Evolutionary conservation across 2,797 vertebrate species (phyloP), one percentile per base, ranked within the genome.

Genomic region (Delichon dasypus): DNA sequence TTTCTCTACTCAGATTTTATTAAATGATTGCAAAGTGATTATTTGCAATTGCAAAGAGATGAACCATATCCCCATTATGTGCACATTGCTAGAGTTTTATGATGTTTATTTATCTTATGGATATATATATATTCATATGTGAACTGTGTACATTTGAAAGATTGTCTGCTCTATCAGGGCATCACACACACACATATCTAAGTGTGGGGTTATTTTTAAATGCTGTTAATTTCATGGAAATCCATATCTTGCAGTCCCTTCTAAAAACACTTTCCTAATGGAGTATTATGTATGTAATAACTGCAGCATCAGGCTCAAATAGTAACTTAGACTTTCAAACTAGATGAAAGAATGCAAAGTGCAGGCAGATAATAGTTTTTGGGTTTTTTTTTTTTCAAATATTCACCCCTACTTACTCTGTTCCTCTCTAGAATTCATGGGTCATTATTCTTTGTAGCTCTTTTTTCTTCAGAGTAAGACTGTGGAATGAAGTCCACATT

Each of bases 371-470:
- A 78, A 80, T 22, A 60, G 19, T 4, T 38, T 38, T 38, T 38
- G 2, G 2, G 21, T 12, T 55, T 57, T n/a, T n/a, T n/a, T n/a
- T 88, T 87, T 68, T 10, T 0, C 42, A 51, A 65, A 16, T 94
- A 94, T 88, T 91, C 94, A 91, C 48, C 67, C 85, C 34, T 74
- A 85, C 74, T 90, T 75, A 68, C 60, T 51, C 42, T 23, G 36
- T 45, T 53, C 61, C 53, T 83, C 75, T 93, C 65, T 61, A 60
- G 90, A 95, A 90, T 92, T 96, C 96, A 97, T 83, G 96, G 93
- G 72, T 91, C 96, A 96, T 97, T 97, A 96, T 87, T 93, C 88
- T 96, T 93, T 94, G 94, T 85, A 96, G 89, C 89, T 83, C 85
- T 92, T 93, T 88, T 93, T 80, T 66, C 71, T 84, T 89, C 83